These are phyloP conservation scores for Setophaga petechia DNA, from an alignment of 2,113 vertebrate species.

Conservation along the genomic window DNA sequence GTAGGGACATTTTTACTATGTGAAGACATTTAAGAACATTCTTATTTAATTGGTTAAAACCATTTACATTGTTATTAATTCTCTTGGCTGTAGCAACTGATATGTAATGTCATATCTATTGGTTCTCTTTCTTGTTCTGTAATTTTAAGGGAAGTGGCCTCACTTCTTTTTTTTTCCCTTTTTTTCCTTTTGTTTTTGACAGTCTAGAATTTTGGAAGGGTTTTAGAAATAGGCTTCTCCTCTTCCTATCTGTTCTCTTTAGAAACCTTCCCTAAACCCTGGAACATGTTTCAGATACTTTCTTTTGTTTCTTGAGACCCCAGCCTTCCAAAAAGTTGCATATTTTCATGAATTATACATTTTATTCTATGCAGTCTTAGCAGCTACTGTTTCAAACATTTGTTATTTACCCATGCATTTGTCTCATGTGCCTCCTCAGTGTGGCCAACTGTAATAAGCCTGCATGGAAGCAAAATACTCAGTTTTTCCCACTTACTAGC, in stretches of 20 bases:
- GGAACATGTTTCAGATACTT: background rate
- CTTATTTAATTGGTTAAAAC: background rate
- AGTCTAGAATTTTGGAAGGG: background rate
- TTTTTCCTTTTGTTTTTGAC: background rate
- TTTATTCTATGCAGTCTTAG: background rate
- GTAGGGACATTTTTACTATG: background rate
- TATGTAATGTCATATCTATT: background rate
- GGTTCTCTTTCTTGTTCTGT: background rate
- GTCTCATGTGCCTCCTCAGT: background rate
- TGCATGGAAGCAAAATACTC: background rate
- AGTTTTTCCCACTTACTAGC: background rate
- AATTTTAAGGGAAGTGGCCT: background rate
- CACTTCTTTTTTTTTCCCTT: background rate
- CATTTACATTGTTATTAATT: background rate
- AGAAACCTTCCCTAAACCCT: background rate
- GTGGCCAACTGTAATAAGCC: background rate
- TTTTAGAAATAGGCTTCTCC: background rate
- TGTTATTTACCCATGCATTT: background rate
- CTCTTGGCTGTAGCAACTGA: background rate
- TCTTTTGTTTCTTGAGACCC: background rate
- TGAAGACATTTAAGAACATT: background rate
- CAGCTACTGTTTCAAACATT: background rate
- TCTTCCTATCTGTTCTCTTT: background rate
- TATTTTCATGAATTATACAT: background rate
- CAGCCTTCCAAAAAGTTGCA: background rate